Evolutionary conservation across 2,888 invertebrate genomes (phyloP).

Genomic region (Atrina japonica): DNA sequence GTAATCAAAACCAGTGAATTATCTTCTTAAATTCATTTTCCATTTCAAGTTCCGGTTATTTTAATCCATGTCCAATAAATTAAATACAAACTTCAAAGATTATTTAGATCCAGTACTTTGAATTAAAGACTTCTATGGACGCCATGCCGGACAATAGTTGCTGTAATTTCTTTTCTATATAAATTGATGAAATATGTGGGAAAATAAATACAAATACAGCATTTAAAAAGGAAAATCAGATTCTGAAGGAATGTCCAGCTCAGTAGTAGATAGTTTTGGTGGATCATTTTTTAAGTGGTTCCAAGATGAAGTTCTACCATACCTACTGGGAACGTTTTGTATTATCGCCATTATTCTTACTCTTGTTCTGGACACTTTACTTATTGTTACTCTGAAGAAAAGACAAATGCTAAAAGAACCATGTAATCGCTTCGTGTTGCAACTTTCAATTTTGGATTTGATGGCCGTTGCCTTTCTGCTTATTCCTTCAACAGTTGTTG

Average conservation of each 20-base stretch:
- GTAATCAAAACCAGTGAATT: too few species aligned
- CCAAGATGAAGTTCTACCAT: constrained; percentile 54
- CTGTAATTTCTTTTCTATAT: too few species aligned
- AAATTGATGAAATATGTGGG: too few species aligned
- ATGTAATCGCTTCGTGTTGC: constrained; percentile 49
- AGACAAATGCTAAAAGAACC: constrained; percentile 51
- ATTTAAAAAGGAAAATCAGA: too few species aligned
- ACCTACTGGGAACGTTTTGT: constrained; percentile 45
- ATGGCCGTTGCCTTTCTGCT: constrained; percentile 46
- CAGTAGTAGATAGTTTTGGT: constrained; percentile 37
- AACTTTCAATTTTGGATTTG: constrained; percentile 49
- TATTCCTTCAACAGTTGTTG: constrained; percentile 40
- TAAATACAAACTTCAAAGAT: too few species aligned
- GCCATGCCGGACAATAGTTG: too few species aligned
- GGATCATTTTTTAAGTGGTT: constrained; percentile 57
- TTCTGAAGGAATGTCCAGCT: constrained; percentile 32
- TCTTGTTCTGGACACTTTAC: constrained; percentile 45
- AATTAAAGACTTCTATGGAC: too few species aligned
- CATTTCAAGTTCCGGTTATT: too few species aligned
- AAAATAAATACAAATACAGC: too few species aligned
- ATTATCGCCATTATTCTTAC: constrained; percentile 48
- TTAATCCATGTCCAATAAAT: too few species aligned
- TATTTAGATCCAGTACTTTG: too few species aligned
- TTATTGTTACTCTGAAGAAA: constrained; percentile 54
- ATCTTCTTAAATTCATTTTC: too few species aligned